Evolutionary conservation across 2,888 invertebrate species (phyloP).

Genomic region (Melieria picta): DNA sequence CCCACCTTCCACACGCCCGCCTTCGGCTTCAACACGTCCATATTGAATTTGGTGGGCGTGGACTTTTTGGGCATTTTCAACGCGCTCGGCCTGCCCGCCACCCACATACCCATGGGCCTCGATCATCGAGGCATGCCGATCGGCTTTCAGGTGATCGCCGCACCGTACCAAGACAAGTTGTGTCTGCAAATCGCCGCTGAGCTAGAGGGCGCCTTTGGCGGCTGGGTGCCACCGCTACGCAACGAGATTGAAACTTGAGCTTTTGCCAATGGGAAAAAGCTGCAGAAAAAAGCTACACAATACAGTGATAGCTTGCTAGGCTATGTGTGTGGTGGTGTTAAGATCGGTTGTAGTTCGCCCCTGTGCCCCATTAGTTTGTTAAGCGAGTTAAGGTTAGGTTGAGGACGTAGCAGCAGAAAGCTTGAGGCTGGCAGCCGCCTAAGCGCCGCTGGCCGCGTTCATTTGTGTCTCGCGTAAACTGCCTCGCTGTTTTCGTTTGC

Average conservation of each 20-base stretch:
- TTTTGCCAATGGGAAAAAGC: background rate
- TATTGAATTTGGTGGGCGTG: slow-evolving; percentile 65
- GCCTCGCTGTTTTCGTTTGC: no score
- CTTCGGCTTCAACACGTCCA: slow-evolving; percentile 74
- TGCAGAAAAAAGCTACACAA: no score
- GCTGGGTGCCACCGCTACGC: slow-evolving; percentile 75
- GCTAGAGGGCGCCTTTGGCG: slow-evolving; percentile 82
- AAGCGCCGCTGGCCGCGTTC: no score
- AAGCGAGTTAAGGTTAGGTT: no score
- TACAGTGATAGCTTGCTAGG: no score
- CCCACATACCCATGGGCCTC: slow-evolving; percentile 78
- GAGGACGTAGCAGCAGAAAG: no score
- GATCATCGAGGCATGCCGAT: slow-evolving; percentile 74
- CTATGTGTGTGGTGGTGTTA: no score
- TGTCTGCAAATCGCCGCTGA: slow-evolving; percentile 84
- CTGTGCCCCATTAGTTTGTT: no score
- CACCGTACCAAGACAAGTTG: slow-evolving; percentile 80
- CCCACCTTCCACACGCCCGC: slow-evolving; percentile 77
- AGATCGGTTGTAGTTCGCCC: no score
- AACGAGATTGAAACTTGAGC: slow-evolving; percentile 40
- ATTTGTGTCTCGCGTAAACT: no score
- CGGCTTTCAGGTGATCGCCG: slow-evolving; percentile 82
- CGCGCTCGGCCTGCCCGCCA: slow-evolving; percentile 78
- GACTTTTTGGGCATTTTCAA: slow-evolving; percentile 56
- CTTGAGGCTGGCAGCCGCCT: no score